phyloP scores from a whole-genome alignment of 1,140 invertebrate genomes.

The Drosophila pandora region DNA sequence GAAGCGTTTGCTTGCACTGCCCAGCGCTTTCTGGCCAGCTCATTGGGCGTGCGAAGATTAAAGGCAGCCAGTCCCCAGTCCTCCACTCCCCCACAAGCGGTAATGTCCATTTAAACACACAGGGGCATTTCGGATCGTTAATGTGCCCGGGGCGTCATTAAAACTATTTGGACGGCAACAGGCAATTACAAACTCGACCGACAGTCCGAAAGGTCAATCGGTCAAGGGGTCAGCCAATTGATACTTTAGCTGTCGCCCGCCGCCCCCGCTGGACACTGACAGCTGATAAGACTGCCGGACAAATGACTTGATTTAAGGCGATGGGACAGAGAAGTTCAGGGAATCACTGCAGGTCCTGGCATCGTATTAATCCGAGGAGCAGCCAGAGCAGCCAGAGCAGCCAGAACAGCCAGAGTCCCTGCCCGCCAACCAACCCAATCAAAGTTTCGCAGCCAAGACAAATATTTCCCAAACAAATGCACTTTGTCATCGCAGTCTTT shows the following conservation, averaged over 20 bases:
- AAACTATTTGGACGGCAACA: constrained; percentile 26
- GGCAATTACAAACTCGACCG: constrained; percentile 8
- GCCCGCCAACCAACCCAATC: constrained; percentile 9
- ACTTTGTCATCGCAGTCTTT: constrained; percentile 46
- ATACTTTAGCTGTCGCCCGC: not conserved
- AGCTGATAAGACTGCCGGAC: not conserved
- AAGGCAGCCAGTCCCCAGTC: constrained; percentile 21
- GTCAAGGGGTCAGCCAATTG: constrained; percentile 6
- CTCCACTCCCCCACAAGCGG: constrained; percentile 11
- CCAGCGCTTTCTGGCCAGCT: constrained; percentile 3
- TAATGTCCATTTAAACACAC: constrained; percentile 43
- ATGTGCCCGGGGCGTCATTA: constrained; percentile 33
- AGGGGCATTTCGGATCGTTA: constrained; percentile 29
- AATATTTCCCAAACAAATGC: constrained; percentile 30
- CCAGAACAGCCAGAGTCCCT: too few species aligned
- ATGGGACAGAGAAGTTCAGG: too few species aligned
- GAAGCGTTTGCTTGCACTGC: constrained; percentile 12
- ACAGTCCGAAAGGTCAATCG: constrained; percentile 14
- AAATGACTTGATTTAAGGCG: not conserved
- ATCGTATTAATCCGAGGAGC: not conserved
- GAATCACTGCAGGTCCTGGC: too few species aligned
- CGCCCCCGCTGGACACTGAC: not conserved
- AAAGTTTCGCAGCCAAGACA: constrained; percentile 24
- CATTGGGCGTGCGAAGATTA: constrained; percentile 53
- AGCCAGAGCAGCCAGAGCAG: too few species aligned